A percentile compares a stretch with the other conserved stretches of the same genome.
Evolutionary conservation across 2,113 vertebrate species (phyloP).

Genomic region (Calypte anna): DNA sequence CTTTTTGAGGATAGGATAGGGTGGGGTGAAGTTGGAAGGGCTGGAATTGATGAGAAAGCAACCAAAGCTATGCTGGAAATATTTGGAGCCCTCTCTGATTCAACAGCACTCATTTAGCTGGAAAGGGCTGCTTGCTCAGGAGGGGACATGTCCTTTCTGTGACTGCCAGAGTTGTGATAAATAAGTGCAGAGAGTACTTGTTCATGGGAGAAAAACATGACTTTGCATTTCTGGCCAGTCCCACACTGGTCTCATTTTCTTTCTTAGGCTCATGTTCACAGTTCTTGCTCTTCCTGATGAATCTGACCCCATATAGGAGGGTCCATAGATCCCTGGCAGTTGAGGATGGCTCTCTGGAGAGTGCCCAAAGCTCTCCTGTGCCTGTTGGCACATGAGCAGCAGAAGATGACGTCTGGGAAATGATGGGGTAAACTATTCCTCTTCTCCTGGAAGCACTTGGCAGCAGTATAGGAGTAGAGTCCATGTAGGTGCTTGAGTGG

Average conservation of each 20-base stretch:
- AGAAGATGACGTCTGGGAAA: background rate
- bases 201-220: accelerated
- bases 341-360: background rate
- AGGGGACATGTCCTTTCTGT: background rate
- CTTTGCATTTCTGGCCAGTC: background rate
- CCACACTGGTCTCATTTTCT: background rate
- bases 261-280: background rate
- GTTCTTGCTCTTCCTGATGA: background rate
- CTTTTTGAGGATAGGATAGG: background rate
- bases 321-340: background rate
- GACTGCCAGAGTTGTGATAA: background rate
- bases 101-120: background rate
- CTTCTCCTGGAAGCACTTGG: background rate
- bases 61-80: background rate
- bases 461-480: background rate
- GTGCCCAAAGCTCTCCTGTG: background rate
- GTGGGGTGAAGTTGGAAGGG: background rate
- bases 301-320: background rate
- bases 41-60: background rate
- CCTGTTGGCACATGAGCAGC: background rate
- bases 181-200: background rate
- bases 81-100: background rate
- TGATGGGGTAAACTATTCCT: background rate
- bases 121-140: background rate
- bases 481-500: background rate